Percentiles rank a stretch among this genome's conserved stretches.
Evolutionary conservation across 2,113 vertebrate genomes (phyloP).

Genomic region (Gobio gobio): DNA sequence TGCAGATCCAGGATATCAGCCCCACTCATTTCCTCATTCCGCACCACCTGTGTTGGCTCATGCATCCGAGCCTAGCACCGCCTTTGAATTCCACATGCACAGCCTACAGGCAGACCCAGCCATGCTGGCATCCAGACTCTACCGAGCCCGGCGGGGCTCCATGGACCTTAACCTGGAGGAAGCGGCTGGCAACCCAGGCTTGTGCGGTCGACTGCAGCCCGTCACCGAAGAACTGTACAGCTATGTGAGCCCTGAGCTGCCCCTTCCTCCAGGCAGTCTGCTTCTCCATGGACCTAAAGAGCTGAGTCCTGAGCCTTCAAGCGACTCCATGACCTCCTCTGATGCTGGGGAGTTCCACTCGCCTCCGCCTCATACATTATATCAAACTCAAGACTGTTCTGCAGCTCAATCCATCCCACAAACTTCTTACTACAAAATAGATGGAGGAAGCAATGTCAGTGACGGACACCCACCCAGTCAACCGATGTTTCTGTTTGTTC

Average conservation of each 20-base stretch:
- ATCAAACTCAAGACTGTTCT: conserved; percentile 64
- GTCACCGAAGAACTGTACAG: conserved; percentile 90
- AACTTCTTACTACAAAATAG: conserved; percentile 64
- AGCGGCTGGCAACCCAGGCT: conserved; percentile 60
- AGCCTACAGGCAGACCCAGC: conserved; percentile 79
- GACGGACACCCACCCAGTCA: conserved; percentile 78
- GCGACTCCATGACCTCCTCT: conserved; percentile 92
- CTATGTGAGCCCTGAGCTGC: conserved; percentile 81
- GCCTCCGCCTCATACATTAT: conserved; percentile 70
- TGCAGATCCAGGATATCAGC: conserved; percentile 74
- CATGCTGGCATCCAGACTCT: conserved; percentile 78
- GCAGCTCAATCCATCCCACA: conserved; percentile 78
- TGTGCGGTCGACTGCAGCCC: conserved; percentile 86
- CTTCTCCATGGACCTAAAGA: conserved; percentile 80
- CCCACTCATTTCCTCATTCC: conserved; percentile 86
- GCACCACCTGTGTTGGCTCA: conserved; percentile 87
- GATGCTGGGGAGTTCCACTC: conserved; percentile 91
- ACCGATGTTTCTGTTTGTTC: conserved; percentile 72
- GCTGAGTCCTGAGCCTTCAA: conserved; percentile 91
- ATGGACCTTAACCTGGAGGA: conserved; percentile 89
- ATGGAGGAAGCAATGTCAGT: conserved; percentile 53
- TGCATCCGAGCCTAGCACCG: conserved; percentile 71
- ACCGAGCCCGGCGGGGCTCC: conserved; percentile 83
- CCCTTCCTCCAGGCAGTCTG: conserved; percentile 80
- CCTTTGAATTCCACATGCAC: conserved; percentile 92